phyloP scores from a whole-genome alignment of 2,113 vertebrate genomes.

The Phaethon lepturus region DNA sequence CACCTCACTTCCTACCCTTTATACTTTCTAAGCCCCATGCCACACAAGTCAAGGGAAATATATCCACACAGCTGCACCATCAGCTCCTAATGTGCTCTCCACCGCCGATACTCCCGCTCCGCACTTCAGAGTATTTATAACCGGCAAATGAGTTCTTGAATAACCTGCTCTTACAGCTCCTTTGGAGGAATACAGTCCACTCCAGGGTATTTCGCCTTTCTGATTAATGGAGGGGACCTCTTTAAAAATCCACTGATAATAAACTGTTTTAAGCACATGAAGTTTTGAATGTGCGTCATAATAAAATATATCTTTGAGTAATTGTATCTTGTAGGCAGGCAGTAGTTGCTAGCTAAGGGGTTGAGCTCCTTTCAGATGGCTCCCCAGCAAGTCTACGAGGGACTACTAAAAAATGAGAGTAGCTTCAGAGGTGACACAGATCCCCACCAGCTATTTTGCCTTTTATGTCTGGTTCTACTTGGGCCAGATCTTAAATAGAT shows the following conservation, averaged over 20 bases:
- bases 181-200: slow-evolving; percentile 35
- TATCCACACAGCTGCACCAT: slow-evolving; percentile 77
- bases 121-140: slow-evolving; percentile 66
- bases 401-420: background rate
- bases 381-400: background rate
- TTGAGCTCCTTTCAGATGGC: background rate
- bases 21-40: slow-evolving; percentile 76
- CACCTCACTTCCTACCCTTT: slow-evolving; percentile 84
- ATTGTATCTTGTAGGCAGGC: background rate
- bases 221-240: slow-evolving; percentile 37
- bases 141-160: slow-evolving; percentile 68
- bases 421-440: background rate
- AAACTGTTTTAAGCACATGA: background rate
- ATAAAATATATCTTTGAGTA: slow-evolving; percentile 11
- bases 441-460: background rate
- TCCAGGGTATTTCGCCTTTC: background rate
- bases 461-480: slow-evolving; percentile 31
- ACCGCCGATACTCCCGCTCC: background rate
- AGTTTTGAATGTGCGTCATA: background rate
- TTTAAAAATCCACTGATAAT: slow-evolving; percentile 11
- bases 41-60: slow-evolving; percentile 84
- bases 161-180: slow-evolving; percentile 55
- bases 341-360: background rate
- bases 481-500: slow-evolving; percentile 25
- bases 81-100: slow-evolving; percentile 32